Evolutionary conservation across 1,140 invertebrate species (phyloP).

Genomic region (Holotrichia oblita): DNA sequence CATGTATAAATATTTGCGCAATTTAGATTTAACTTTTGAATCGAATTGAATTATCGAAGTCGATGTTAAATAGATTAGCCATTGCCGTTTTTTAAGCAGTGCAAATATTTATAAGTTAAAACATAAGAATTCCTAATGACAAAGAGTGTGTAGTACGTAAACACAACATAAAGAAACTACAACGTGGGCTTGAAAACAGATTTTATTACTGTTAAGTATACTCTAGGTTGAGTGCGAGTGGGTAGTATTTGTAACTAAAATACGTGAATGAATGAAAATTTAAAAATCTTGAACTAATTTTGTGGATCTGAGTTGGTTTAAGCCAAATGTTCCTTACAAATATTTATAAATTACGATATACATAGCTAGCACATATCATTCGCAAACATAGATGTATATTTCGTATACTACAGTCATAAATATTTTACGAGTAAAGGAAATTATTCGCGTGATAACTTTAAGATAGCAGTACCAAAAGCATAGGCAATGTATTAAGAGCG

Average conservation of each 20-base stretch:
- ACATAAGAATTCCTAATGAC: background rate
- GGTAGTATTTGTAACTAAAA: background rate
- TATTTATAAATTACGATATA: background rate
- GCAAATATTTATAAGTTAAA: background rate
- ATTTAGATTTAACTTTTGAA: no score
- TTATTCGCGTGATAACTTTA: background rate
- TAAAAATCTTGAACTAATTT: background rate
- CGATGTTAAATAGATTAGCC: no score
- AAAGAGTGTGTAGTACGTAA: background rate
- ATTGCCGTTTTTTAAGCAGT: background rate
- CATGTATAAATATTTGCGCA: no score
- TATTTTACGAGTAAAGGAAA: background rate
- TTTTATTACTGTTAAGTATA: slow-evolving; percentile 9
- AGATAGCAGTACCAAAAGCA: background rate
- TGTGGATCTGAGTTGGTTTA: background rate
- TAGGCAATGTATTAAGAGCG: no score
- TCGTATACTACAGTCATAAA: background rate
- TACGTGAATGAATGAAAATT: background rate
- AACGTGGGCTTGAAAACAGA: background rate
- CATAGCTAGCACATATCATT: background rate
- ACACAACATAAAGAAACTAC: background rate
- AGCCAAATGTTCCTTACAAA: slow-evolving; percentile 4
- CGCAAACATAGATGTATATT: background rate
- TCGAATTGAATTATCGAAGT: no score
- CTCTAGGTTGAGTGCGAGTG: background rate